These are phyloP conservation scores for Pachydiplax longipennis DNA, from an alignment of 2,888 invertebrate genomes.

Conservation along the genomic window DNA sequence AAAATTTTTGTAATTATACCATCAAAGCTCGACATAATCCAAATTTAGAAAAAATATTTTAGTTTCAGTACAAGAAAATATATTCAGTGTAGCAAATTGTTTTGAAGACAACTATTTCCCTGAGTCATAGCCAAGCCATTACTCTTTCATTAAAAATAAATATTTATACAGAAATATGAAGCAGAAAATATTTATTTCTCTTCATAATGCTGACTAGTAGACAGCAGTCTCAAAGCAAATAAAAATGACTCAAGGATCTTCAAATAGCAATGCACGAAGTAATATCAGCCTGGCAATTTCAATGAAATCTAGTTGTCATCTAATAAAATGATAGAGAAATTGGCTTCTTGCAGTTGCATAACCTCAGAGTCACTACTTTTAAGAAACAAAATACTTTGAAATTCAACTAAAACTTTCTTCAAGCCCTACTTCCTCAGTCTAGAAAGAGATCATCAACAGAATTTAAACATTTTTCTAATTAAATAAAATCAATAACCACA, in stretches of 20 bases:
- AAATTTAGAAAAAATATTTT: conserved; percentile 36
- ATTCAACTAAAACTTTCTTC: no score
- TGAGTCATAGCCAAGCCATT: conserved; percentile 35
- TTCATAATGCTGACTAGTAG: neutral
- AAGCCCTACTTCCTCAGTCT: no score
- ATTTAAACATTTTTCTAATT: no score
- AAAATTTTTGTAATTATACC: neutral
- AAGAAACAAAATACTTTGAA: no score
- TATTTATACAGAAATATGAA: neutral
- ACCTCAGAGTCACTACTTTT: no score
- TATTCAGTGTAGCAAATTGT: conserved; percentile 26
- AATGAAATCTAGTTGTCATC: neutral
- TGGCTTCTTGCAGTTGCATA: neutral
- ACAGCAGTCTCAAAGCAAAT: neutral
- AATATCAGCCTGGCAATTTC: neutral
- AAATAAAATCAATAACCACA: no score
- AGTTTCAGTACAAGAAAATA: conserved; percentile 40
- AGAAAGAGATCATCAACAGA: no score
- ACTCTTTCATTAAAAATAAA: neutral
- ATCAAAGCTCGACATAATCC: neutral
- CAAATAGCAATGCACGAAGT: neutral
- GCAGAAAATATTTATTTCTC: neutral
- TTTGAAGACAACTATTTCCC: conserved; percentile 29
- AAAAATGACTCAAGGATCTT: conserved; percentile 32
- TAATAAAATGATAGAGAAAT: neutral